These are phyloP conservation scores for Venturia canescens DNA, from an alignment of 1,140 invertebrate genomes.

Conservation along the genomic window DNA sequence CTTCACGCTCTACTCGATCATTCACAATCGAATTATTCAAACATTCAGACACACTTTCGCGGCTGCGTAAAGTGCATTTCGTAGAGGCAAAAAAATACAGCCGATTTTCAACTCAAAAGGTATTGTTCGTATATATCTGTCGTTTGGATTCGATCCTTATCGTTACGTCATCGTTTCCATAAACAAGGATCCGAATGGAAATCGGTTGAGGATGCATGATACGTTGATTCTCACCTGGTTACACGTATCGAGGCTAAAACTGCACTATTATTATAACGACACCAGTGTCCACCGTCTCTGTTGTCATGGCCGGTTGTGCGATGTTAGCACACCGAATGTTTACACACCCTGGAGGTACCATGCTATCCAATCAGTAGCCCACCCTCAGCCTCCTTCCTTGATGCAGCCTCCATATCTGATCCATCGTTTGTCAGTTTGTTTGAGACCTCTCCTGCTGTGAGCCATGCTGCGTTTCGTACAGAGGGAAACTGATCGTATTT, in stretches of 20 bases:
- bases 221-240: not conserved
- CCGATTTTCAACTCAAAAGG: too few species aligned
- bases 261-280: conserved; percentile 16
- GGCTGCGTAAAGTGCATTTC: too few species aligned
- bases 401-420: conserved; percentile 8
- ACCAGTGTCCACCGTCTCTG: not conserved
- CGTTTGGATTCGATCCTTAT: too few species aligned
- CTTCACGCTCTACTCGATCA: too few species aligned
- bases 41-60: too few species aligned
- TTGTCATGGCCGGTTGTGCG: not conserved
- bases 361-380: conserved; percentile 33
- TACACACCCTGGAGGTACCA: conserved; percentile 25
- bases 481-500: not conserved
- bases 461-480: not conserved
- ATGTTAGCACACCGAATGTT: conserved; percentile 33
- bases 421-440: conserved; percentile 1
- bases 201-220: not conserved
- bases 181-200: not conserved
- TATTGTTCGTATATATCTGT: too few species aligned
- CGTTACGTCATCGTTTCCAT: too few species aligned
- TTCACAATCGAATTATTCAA: too few species aligned
- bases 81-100: too few species aligned
- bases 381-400: not conserved
- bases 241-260: not conserved
- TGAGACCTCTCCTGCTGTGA: not conserved